Conservation (phyloP, 2,113 vertebrate genomes). For the Athene cunicularia region DNA sequence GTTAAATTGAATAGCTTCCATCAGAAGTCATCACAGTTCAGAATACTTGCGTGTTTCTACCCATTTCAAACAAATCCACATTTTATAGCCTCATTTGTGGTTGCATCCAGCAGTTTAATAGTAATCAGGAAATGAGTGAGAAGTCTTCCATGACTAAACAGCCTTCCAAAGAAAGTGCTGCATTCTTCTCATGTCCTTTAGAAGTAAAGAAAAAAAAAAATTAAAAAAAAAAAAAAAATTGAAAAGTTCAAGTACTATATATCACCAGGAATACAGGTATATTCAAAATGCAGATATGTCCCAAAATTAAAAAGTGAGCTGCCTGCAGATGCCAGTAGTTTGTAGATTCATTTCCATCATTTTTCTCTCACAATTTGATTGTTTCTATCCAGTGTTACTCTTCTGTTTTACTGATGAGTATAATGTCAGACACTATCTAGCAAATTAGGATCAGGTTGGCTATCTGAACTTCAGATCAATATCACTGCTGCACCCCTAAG, state of each 20-base stretch:
- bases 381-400: conserved; percentile 10
- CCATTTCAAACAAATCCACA: conserved; percentile 8
- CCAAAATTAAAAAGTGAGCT: conserved; percentile 27
- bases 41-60: neutral
- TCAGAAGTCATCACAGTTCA: conserved; percentile 22
- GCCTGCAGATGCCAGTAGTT: neutral
- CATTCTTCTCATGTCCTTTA: neutral
- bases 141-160: neutral
- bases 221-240: neutral
- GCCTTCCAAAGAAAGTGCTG: neutral
- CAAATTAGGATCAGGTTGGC: neutral
- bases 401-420: conserved; percentile 24
- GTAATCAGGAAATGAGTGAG: conserved; percentile 9
- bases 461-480: neutral
- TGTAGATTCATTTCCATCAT: conserved; percentile 30
- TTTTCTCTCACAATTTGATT: conserved; percentile 34
- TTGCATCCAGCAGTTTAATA: conserved; percentile 27
- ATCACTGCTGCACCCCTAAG: neutral
- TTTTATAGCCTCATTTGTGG: conserved; percentile 26
- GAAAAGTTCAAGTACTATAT: conserved; percentile 22
- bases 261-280: conserved; percentile 33
- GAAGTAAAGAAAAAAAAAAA: neutral
- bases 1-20: conserved; percentile 30
- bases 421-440: conserved; percentile 4
- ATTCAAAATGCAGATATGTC: conserved; percentile 29